Conservation (phyloP, 2,797 vertebrate species). For the Arctocebus calabarensis region DNA sequence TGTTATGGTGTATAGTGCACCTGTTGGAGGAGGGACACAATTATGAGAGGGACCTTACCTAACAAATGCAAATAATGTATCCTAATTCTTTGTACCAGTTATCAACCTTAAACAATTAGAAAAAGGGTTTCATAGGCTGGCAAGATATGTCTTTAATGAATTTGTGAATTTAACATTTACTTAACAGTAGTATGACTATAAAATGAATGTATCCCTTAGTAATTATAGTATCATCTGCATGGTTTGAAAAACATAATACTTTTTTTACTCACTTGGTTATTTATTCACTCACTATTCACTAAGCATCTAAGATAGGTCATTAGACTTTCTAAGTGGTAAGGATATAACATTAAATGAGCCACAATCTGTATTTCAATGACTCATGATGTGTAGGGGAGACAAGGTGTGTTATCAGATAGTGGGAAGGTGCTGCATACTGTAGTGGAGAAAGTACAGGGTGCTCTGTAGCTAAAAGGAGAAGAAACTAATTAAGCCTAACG, state of each 20-base stretch:
- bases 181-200: not conserved
- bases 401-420: not conserved
- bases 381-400: not conserved
- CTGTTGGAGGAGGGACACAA: too few species aligned
- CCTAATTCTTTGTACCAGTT: too few species aligned
- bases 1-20: too few species aligned
- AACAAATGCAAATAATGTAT: too few species aligned
- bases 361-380: not conserved
- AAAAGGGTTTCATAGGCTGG: not conserved
- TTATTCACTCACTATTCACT: not conserved
- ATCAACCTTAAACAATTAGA: too few species aligned
- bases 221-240: not conserved
- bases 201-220: not conserved
- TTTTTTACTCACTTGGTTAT: not conserved
- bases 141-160: not conserved
- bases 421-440: not conserved
- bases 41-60: too few species aligned
- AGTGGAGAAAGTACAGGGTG: not conserved
- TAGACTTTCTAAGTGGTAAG: not conserved
- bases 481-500: not conserved
- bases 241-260: slow-evolving; percentile 3
- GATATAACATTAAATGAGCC: not conserved
- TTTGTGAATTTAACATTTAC: not conserved
- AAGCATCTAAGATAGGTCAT: not conserved
- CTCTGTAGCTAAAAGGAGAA: not conserved